phyloP scores from a whole-genome alignment of 2,888 invertebrate species.

The Eubasilissa splendida region DNA sequence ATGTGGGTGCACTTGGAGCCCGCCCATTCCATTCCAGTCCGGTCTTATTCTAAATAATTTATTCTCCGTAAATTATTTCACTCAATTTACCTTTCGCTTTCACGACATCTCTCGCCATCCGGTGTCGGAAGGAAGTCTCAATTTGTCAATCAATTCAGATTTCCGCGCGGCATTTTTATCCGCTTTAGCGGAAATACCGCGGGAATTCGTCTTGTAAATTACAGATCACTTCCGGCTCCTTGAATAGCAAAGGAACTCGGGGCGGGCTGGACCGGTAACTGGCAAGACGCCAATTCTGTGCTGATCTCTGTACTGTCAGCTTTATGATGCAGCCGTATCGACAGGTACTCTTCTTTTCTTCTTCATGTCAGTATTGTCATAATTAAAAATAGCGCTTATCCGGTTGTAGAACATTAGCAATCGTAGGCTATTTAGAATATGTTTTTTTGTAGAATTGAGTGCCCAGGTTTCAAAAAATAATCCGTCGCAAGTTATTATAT shows the following conservation, averaged over 20 bases:
- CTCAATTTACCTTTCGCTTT: conserved; percentile 54
- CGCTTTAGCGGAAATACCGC: background rate
- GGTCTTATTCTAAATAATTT: conserved; percentile 3
- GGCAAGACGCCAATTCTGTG: too few relatives aligned
- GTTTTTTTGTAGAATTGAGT: too few relatives aligned
- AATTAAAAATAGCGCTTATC: too few relatives aligned
- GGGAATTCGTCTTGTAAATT: background rate
- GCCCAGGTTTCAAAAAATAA: too few relatives aligned
- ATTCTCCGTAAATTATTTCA: conserved; percentile 53
- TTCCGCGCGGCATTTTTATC: conserved; percentile 26
- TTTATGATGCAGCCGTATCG: too few relatives aligned
- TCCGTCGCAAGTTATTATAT: too few relatives aligned
- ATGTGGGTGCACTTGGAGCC: background rate
- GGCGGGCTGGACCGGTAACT: background rate
- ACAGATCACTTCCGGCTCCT: conserved; percentile 8
- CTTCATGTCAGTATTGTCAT: too few relatives aligned
- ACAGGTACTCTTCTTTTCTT: too few relatives aligned
- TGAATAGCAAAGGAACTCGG: background rate
- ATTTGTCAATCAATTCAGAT: conserved; percentile 47
- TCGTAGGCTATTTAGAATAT: too few relatives aligned
- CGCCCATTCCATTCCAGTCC: background rate
- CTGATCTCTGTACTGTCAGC: too few relatives aligned
- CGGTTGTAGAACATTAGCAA: too few relatives aligned
- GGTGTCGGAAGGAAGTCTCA: conserved; percentile 19
- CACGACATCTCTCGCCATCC: conserved; percentile 33